Base-by-base conservation (phyloP, 2,797 vertebrate genomes). In the Urocyon cinereoargenteus region DNA sequence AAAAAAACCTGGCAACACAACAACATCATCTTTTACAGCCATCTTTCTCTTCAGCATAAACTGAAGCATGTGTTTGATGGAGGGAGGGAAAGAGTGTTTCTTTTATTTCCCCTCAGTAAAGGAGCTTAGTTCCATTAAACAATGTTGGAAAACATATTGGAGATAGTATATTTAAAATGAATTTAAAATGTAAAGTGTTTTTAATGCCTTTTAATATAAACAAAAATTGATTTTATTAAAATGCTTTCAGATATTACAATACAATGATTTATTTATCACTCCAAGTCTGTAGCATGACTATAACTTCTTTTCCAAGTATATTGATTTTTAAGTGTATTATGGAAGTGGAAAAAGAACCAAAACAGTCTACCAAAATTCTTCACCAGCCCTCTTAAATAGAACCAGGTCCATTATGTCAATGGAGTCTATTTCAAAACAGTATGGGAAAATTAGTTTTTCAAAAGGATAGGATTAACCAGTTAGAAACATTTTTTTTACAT, bases 231-330 rank as follows among this genome's bases (percentile, higher is more conserved):
- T 90, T 97, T 92, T 73, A 92, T 98, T 94, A 82, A 98, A 98
- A 0, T 97, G 51, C 34, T 97, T 96, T 91, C 98, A 98, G 97
- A 97, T 91, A 98, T 98, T 96, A 98, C 86, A 92, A 96, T 98
- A 92, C 96, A 98, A 14, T 98, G 97, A 98, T 97, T 98, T 96
- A 98, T 98, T 98, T 98, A 98, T 97, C 97, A 98, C 94, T 98
- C 97, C 79, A 98, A 98, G 82, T 98, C 98, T 97, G 94, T 97
- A 94, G 98, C 97, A 40, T 97, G 95, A 98, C 78, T 94, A 96
- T 97, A 91, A 93, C 34, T 93, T 97, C 53, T 87, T 96, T 98
- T 90, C 84, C 75, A 97, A 87, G 89, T 24, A 95, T 82, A 86
- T 95, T 95, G 97, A 95, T 97, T 97, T 96, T 96, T 89, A 68